Percentiles rank a stretch among this genome's conserved stretches.
Evolutionary conservation across 2,797 vertebrate species (phyloP).

Genomic region (Rhynchonycteris naso): DNA sequence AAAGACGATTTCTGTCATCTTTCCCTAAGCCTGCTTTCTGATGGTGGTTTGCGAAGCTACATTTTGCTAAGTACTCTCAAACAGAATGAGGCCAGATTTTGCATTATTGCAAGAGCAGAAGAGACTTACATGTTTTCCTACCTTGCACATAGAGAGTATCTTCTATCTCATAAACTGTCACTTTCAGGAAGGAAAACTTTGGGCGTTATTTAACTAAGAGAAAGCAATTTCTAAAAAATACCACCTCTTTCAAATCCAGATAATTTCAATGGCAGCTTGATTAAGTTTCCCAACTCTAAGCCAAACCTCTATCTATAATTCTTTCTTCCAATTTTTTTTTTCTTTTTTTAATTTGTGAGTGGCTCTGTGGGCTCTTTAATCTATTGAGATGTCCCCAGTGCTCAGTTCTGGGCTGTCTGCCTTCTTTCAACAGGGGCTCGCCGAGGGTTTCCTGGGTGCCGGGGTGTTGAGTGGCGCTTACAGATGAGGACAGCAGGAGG

Average conservation of each 20-base stretch:
- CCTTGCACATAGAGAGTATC: not conserved
- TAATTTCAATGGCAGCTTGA: not conserved
- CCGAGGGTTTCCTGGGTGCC: not conserved
- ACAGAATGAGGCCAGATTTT: constrained; percentile 15
- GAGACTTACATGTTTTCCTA: not conserved
- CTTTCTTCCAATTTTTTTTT: not conserved
- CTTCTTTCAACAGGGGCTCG: constrained; percentile 55
- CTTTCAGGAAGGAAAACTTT: constrained; percentile 47
- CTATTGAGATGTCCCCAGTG: constrained; percentile 45
- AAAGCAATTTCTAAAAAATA: constrained; percentile 48
- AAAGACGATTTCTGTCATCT: constrained; percentile 24
- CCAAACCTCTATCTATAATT: not conserved
- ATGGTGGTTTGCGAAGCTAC: constrained; percentile 24
- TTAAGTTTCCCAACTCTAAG: constrained; percentile 11
- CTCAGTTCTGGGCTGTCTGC: constrained; percentile 31
- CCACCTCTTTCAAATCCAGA: constrained; percentile 21
- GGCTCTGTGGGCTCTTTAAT: constrained; percentile 39
- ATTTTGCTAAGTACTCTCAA: constrained; percentile 14
- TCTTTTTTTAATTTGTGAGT: not conserved
- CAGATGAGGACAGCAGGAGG: constrained; percentile 36
- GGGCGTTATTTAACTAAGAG: not conserved
- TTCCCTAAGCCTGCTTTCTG: not conserved
- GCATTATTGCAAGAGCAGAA: not conserved
- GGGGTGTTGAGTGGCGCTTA: constrained; percentile 36
- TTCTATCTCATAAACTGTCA: not conserved